These are phyloP conservation scores for Campoletis raptor DNA, from an alignment of 2,888 invertebrate species.

Conservation along the genomic window DNA sequence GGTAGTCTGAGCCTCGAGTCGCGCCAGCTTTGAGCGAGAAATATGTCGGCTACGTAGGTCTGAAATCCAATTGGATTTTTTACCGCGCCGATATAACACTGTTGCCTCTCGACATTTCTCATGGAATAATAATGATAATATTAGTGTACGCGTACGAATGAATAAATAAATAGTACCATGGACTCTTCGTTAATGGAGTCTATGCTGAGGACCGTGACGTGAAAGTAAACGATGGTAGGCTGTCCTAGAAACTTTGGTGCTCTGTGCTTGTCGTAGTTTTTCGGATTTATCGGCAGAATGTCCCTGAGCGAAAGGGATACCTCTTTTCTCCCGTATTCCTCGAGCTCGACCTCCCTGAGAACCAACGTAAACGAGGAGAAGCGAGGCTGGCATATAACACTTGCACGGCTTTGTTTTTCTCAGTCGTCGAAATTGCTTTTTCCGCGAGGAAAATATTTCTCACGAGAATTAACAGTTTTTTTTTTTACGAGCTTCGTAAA, in stretches of 20 bases:
- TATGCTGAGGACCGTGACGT: conserved; percentile 94
- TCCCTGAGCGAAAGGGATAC: conserved; percentile 92
- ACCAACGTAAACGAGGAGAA: conserved; percentile 76
- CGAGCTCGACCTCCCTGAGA: conserved; percentile 82
- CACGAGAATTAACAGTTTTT: too few relatives aligned
- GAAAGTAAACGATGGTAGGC: conserved; percentile 95
- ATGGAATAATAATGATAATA: too few relatives aligned
- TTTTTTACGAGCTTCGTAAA: not conserved
- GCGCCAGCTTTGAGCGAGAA: conserved; percentile 96
- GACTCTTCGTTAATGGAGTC: conserved; percentile 98
- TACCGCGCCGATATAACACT: too few relatives aligned
- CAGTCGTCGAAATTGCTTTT: not conserved
- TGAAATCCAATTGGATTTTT: conserved; percentile 79
- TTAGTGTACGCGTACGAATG: too few relatives aligned
- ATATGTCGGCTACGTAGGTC: conserved; percentile 97
- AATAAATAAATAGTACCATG: too few relatives aligned
- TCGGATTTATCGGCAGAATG: conserved; percentile 93
- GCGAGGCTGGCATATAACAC: conserved; percentile 71
- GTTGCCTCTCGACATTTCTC: too few relatives aligned
- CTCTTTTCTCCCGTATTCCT: conserved; percentile 85
- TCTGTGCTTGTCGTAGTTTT: conserved; percentile 95
- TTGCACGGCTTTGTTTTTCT: conserved; percentile 23
- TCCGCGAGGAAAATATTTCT: not conserved
- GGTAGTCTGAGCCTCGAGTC: conserved; percentile 95
- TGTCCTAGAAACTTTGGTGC: conserved; percentile 94